These are phyloP conservation scores for Lethocerus indicus DNA, from an alignment of 1,140 invertebrate genomes.

Conservation along the genomic window DNA sequence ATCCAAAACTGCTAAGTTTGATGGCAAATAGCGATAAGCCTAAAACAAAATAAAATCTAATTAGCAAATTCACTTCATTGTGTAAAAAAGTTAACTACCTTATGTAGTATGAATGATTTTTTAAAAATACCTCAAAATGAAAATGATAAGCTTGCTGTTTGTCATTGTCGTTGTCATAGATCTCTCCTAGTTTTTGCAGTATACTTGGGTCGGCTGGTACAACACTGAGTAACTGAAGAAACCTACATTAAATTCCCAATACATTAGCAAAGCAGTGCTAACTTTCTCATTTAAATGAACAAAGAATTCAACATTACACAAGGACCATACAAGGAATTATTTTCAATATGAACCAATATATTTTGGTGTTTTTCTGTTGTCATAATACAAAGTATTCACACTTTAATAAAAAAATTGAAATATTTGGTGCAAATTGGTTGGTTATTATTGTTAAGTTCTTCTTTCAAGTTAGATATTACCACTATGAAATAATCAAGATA, in stretches of 20 bases:
- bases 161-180: constrained; percentile 72
- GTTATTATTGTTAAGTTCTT: no score
- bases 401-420: no score
- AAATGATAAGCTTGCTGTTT: constrained; percentile 86
- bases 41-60: constrained; percentile 23
- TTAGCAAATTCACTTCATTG: background rate
- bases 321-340: no score
- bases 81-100: background rate
- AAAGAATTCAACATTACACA: no score
- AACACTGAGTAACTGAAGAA: constrained; percentile 68
- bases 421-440: no score
- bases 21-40: constrained; percentile 78
- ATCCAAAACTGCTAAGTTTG: constrained; percentile 75
- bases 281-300: no score
- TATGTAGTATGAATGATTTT: background rate
- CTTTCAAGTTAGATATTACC: no score
- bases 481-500: no score
- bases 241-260: constrained; percentile 31
- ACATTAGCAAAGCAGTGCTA: no score
- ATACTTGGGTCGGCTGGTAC: constrained; percentile 70
- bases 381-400: no score
- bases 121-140: constrained; percentile 60
- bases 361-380: no score
- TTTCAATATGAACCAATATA: no score
- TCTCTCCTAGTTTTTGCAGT: constrained; percentile 63